Base-by-base conservation (phyloP, 1,140 invertebrate genomes). In the Microplitis mediator region DNA sequence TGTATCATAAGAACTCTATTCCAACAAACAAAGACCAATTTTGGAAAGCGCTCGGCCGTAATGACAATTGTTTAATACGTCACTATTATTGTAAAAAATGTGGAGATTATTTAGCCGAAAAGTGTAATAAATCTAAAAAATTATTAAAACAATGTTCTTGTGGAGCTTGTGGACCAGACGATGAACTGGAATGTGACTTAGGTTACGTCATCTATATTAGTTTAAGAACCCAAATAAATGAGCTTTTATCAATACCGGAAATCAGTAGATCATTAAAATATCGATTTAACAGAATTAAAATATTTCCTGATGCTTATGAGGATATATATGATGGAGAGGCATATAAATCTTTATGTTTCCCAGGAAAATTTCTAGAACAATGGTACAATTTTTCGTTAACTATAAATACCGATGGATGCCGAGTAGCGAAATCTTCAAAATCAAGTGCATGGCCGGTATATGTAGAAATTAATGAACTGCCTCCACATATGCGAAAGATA, bases 321-420 rank as follows among this genome's bases (percentile, higher is more conserved):
- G 74, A 77, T 50, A 71, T 77, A 14, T 77, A 74, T 50, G 76
- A 77, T 64, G 72, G 72, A 5, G 23, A 2, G 32, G 60, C 8
- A 52, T 73, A 73, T 62, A 34, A 56, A 56, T 35, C 23, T 13
- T 39, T 13, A 0, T 69, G 52, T n/a, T 4, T 31, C 9, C 14
- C 65, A 16, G 54, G 56, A 16, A 23, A 66, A 9, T 9, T 50
- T 23, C 23, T 23, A 23, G 23, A 23, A 23, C 0, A 23, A 23
- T 23, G 23, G 23, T 23, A 23, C 23, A 0, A 23, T 23, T 23
- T 23, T 23, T 23, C 23, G 23, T 23, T 23, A 1, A 23, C 23
- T 23, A 23, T 23, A 23, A 23, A 23, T 23, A 23, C 23, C 23
- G 23, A 23, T 23, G 23, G 23, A 23, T 23, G 23, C 23, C 23